Evolutionary conservation across 2,888 invertebrate species (phyloP).

Genomic region (Cosmopolites sordidus): DNA sequence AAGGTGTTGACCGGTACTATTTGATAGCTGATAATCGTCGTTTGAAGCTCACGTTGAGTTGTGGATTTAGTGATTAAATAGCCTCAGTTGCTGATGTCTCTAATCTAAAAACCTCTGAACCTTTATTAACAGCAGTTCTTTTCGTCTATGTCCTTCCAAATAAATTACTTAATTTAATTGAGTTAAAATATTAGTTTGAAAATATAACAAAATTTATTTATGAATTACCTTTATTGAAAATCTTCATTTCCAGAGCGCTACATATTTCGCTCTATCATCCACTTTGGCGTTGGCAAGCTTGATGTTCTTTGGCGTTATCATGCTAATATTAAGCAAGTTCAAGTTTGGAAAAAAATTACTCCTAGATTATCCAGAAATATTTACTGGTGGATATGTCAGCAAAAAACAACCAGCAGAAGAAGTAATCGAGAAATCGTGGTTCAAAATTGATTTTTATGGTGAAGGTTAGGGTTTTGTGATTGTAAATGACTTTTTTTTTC

Average conservation of each 20-base stretch:
- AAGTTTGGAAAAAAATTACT: conserved; percentile 57
- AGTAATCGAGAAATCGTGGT: conserved; percentile 57
- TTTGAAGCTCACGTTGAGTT: no score
- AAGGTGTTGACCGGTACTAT: no score
- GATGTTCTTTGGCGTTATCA: conserved; percentile 56
- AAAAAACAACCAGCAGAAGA: conserved; percentile 63
- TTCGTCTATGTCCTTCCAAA: no score
- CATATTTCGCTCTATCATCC: conserved; percentile 58
- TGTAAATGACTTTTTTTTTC: neutral
- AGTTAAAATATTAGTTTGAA: neutral
- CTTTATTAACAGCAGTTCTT: no score
- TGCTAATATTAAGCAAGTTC: conserved; percentile 50
- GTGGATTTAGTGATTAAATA: no score
- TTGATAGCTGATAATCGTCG: no score
- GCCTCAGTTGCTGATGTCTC: no score
- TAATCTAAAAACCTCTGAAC: no score
- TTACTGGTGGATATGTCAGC: conserved; percentile 57
- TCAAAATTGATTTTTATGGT: conserved; percentile 68
- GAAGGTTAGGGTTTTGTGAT: conserved; percentile 50
- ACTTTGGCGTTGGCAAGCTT: conserved; percentile 52
- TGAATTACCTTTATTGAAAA: neutral
- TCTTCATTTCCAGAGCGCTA: conserved; percentile 42
- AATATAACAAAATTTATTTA: neutral
- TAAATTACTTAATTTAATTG: no score
- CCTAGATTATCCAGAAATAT: conserved; percentile 22